Evolutionary conservation across 2,797 vertebrate genomes (phyloP).

Genomic region (Astyanax mexicanus): DNA sequence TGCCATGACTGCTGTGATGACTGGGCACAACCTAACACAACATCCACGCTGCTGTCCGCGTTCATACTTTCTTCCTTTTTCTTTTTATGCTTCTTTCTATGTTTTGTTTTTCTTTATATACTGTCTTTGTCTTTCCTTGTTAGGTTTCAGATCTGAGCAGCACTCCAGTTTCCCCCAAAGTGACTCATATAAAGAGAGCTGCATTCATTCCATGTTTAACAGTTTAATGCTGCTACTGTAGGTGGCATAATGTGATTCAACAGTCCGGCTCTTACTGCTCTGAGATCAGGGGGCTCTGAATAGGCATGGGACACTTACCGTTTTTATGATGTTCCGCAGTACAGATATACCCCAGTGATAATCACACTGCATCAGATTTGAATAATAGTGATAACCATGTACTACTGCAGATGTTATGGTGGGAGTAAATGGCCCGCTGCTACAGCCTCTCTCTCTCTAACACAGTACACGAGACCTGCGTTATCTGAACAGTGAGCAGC

Average conservation of each 20-base stretch:
- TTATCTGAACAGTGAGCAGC: too few species aligned
- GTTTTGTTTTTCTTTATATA: not conserved
- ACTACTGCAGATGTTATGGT: too few species aligned
- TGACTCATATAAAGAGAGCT: conserved; percentile 4
- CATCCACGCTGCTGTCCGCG: not conserved
- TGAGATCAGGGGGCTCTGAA: not conserved
- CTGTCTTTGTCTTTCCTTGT: not conserved
- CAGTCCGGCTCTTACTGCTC: not conserved
- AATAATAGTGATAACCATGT: too few species aligned
- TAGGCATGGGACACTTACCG: not conserved
- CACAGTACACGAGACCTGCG: too few species aligned
- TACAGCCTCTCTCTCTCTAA: not conserved
- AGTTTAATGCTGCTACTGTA: not conserved
- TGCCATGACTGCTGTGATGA: not conserved
- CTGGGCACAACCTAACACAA: not conserved
- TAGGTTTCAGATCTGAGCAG: not conserved
- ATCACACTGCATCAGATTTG: too few species aligned
- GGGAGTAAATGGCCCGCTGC: not conserved
- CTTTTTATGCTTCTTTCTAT: not conserved
- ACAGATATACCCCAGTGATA: not conserved
- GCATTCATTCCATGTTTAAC: not conserved
- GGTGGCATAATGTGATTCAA: conserved; percentile 2
- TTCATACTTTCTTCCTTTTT: too few species aligned
- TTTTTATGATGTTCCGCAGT: not conserved
- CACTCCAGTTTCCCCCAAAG: not conserved